Evolutionary conservation across 2,113 vertebrate species (phyloP), one percentile per base, ranked within the genome.

Genomic region (Forbesichthys agassizii): DNA sequence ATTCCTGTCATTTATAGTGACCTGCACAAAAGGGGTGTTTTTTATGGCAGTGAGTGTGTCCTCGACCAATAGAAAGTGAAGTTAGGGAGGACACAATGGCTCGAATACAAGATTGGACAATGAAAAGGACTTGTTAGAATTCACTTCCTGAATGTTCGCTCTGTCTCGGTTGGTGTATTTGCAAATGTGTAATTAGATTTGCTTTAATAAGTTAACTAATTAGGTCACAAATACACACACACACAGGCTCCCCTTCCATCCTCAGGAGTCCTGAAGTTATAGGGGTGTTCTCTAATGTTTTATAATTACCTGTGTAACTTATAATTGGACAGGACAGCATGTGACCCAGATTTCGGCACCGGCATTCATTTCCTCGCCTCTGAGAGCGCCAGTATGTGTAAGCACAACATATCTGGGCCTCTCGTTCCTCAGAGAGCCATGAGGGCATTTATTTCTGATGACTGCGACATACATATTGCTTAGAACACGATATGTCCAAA

Each of bases 401-500:
- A 18, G 79, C 11, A n/a, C 68, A 61, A 65, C 68, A 10, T 76
- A 82, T 85, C 73, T 86, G 68, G 82, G 80, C 46, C 79, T 83
- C 8, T 16, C 56, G 73, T 82, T 79, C 82, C 83, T 77, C 73
- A 62, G 69, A 79, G 79, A 85, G 71, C 80, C 63, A 82, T 20
- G 46, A 8, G 48, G 71, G 75, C 81, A 79, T 66, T 18, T 81
- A 54, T 85, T 86, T 79, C 69, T 84, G 88, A 88, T 86, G 83
- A 88, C 84, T 82, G 71, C 20, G 64, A 86, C 86, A 77, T 58
- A 70, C 62, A 85, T 86, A 84, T 74, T 82, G 86, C 82, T 84
- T 77, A 77, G 75, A 81, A 85, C 75, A 85, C 82, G 71, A 66
- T 73, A 72, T 64, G 68, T 78, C 33, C 1, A 0, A 64, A 64